A percentile compares a stretch with the other conserved stretches of the same genome.
Evolutionary conservation across 2,113 vertebrate genomes (phyloP).

Genomic region (Perccottus glenii): DNA sequence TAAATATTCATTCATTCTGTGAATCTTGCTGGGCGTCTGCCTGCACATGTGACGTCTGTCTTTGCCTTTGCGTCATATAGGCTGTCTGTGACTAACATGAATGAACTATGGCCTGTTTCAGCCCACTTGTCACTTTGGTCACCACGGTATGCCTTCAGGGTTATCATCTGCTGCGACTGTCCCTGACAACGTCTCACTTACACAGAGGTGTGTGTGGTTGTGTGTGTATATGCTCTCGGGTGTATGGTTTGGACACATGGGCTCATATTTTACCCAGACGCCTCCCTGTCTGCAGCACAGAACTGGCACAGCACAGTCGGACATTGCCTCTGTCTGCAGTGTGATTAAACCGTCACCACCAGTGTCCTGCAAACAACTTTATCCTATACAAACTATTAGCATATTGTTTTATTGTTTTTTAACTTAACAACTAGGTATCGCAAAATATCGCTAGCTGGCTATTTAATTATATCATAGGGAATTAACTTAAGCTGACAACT

Average conservation of each 20-base stretch:
- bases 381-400: not conserved
- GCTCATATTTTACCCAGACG: constrained; percentile 78
- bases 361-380: not conserved
- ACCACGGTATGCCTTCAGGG: constrained; percentile 53
- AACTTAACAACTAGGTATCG: no score
- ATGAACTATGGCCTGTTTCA: constrained; percentile 57
- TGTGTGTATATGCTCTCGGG: constrained; percentile 14
- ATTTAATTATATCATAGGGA: constrained; percentile 33
- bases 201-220: constrained; percentile 35
- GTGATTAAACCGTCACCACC: constrained; percentile 9
- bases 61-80: constrained; percentile 43
- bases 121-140: constrained; percentile 50
- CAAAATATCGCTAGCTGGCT: not conserved
- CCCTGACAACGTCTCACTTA: constrained; percentile 76
- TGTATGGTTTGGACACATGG: constrained; percentile 39
- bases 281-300: constrained; percentile 73
- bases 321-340: constrained; percentile 61
- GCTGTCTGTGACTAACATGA: constrained; percentile 40
- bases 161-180: constrained; percentile 65
- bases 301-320: constrained; percentile 59
- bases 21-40: constrained; percentile 16
- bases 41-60: constrained; percentile 10
- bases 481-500: constrained; percentile 43
- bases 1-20: not conserved
- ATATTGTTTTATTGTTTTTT: not conserved